Base-by-base conservation (phyloP, 2,113 vertebrate genomes). In the Diglossa brunneiventris region DNA sequence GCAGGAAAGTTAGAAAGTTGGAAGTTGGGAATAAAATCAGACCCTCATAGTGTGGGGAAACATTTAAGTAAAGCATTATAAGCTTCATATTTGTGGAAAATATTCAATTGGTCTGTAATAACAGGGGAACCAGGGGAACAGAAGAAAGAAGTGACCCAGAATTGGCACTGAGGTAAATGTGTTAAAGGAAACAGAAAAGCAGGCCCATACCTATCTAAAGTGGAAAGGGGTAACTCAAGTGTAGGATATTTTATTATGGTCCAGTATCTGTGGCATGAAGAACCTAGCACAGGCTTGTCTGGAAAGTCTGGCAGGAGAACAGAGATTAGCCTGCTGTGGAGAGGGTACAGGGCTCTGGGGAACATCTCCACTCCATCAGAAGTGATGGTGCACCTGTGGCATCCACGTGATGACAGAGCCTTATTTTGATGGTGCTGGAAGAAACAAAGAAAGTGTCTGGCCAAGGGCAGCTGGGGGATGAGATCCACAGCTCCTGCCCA, bases 391-490 rank as follows among this genome's bases (percentile, higher is more conserved):
- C 20, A 24, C 35, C 15, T 44, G 39, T 55, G 46, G 30, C 52
- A 15, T 31, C 7, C 27, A 63, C 0, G 0, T 28, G 39, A 13
- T 24, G 49, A 19, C 1, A 14, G 15, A 35, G 6, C n/a, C 23
- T 39, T 11, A 8, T 46, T 50, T 44, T 39, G 44, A 7, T n/a
- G 44, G 15, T 53, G 26, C 49, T 73, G 49, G 39, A 77, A 83
- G 53, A 20, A 47, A 41, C 7, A 46, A 37, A 80, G 14, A 21
- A 42, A 8, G 17, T 15, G 19, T 12, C 41, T 61, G 50, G 46
- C 8, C 21, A 20, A 15, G 19, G 47, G 44, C 52, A 76, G 15
- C 37, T 46, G 66, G 31, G 39, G 28, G 26, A 47, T 37, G 31
- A 55, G 35, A 28, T 20, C 4, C 59, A n/a, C 26, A 69, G 33